Conservation (phyloP, 2,888 invertebrate species). For the Oscheius sp. region DNA sequence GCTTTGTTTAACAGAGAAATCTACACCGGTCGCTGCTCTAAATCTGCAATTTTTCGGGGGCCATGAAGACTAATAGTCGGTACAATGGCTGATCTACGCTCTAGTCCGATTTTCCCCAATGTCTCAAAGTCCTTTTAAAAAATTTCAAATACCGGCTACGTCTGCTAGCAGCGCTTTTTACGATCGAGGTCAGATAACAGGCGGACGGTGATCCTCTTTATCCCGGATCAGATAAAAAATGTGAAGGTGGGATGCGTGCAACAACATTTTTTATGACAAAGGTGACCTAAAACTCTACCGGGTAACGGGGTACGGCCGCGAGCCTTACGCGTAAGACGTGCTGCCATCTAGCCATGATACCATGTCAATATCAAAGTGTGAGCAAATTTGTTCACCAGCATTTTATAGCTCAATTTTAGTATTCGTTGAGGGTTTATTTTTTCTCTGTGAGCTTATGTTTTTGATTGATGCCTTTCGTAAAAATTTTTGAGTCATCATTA, state of each 20-base stretch:
- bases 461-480: background rate
- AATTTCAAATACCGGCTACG: background rate
- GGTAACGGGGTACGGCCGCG: conserved; percentile 6
- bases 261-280: background rate
- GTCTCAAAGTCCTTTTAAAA: conserved; percentile 9
- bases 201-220: conserved; percentile 30
- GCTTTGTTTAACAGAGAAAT: background rate
- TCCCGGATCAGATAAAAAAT: conserved; percentile 31
- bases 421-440: background rate
- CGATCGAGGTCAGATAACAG: conserved; percentile 39
- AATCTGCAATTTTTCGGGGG: background rate
- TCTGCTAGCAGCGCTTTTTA: conserved; percentile 30
- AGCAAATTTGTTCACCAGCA: background rate
- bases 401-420: too few species aligned
- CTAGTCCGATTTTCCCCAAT: background rate
- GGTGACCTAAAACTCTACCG: background rate
- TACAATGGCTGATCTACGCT: too few species aligned
- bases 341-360: background rate
- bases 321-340: conserved; percentile 2
- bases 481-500: too few species aligned
- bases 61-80: too few species aligned
- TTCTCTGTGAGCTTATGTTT: background rate
- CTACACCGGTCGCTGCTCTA: background rate
- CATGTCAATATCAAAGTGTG: too few species aligned
- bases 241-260: conserved; percentile 17